Percentiles rank a stretch among this genome's conserved stretches.
Conservation (phyloP, 2,888 invertebrate species). For the Conomelus anceps region DNA sequence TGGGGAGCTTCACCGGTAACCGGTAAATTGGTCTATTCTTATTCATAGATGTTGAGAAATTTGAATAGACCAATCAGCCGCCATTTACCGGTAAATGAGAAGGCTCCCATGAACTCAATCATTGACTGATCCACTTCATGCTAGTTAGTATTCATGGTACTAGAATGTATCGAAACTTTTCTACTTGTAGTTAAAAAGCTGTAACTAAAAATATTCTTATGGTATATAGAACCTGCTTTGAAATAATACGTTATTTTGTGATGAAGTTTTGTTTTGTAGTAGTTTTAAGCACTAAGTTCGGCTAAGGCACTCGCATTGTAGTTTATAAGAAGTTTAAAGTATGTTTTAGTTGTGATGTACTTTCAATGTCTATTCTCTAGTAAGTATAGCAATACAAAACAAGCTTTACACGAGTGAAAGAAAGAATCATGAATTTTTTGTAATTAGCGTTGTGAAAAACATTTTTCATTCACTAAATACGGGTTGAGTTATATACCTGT, state of each 20-base stretch:
- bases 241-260: background rate
- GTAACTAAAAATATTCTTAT: background rate
- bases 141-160: background rate
- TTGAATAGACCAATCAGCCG: too few relatives aligned
- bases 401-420: background rate
- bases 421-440: background rate
- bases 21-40: too few relatives aligned
- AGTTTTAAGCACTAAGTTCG: background rate
- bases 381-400: background rate
- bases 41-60: too few relatives aligned
- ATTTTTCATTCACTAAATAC: background rate
- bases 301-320: background rate
- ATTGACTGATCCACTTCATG: background rate
- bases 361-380: background rate
- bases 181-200: background rate
- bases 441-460: background rate
- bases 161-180: background rate
- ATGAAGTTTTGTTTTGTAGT: background rate
- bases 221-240: background rate
- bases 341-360: background rate
- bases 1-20: too few relatives aligned
- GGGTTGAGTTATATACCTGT: background rate
- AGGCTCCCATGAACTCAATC: too few relatives aligned
- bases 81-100: too few relatives aligned
- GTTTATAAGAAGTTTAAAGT: background rate